Conservation (phyloP, 2,797 vertebrate species). For the Sebastes elongatus region DNA sequence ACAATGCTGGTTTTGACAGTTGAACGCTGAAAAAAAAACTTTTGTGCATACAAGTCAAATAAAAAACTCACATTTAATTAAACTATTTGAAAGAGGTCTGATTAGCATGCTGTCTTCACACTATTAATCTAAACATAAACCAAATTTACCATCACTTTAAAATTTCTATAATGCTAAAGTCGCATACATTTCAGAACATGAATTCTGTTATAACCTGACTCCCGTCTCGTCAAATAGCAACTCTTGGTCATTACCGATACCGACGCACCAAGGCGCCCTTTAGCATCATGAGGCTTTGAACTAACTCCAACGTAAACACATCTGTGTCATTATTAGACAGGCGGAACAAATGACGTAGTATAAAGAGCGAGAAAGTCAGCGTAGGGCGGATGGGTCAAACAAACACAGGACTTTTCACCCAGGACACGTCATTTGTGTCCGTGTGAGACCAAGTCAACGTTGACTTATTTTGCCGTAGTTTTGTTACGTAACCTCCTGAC, state of each 20-base stretch:
- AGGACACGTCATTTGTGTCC: too few species aligned
- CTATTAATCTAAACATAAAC: neutral
- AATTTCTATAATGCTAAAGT: neutral
- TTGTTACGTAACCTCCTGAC: too few species aligned
- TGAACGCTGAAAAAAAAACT: neutral
- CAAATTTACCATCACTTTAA: neutral
- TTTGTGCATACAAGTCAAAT: neutral
- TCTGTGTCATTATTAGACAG: neutral
- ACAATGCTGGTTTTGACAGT: neutral
- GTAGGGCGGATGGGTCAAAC: neutral
- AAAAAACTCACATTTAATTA: neutral
- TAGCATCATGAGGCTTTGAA: neutral
- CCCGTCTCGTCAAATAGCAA: neutral
- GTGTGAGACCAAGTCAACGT: too few species aligned
- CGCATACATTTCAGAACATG: neutral
- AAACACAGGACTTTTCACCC: neutral
- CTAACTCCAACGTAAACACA: neutral
- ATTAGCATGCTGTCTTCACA: neutral
- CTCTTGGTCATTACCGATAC: neutral
- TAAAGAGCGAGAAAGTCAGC: neutral
- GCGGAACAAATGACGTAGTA: neutral
- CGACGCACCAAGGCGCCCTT: neutral
- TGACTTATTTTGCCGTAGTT: too few species aligned
- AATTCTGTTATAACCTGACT: neutral
- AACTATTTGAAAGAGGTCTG: neutral